These are phyloP conservation scores for Cataglyphis albicans DNA, from an alignment of 2,888 invertebrate genomes.

Conservation along the genomic window DNA sequence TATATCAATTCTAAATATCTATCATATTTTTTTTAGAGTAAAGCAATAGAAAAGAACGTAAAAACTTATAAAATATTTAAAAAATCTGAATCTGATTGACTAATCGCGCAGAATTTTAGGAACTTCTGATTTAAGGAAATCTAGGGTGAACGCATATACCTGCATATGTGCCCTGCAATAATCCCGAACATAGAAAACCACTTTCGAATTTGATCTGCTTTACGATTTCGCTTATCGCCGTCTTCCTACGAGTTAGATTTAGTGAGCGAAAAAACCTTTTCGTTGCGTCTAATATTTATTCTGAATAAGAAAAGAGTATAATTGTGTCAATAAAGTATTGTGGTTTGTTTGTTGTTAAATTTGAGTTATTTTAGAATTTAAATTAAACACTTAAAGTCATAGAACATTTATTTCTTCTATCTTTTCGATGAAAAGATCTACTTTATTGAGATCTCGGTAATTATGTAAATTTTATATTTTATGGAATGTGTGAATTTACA, in stretches of 20 bases:
- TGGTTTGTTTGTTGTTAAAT: neutral
- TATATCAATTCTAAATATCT: neutral
- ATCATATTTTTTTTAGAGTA: neutral
- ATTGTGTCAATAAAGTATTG: slow-evolving; percentile 9
- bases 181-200: slow-evolving; percentile 44
- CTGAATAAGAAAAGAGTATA: slow-evolving; percentile 18
- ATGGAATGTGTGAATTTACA: neutral
- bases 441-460: neutral
- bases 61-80: slow-evolving; percentile 4
- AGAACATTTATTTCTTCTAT: neutral
- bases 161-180: slow-evolving; percentile 9
- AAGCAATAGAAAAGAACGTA: neutral
- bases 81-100: too few species aligned
- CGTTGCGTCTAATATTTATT: slow-evolving; percentile 30
- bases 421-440: neutral
- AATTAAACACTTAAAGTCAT: neutral
- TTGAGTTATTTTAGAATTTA: neutral
- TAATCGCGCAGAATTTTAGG: slow-evolving; percentile 3
- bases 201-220: slow-evolving; percentile 47
- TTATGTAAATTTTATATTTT: slow-evolving; percentile 4
- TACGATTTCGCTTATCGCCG: slow-evolving; percentile 45
- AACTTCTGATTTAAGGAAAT: slow-evolving; percentile 18
- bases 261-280: slow-evolving; percentile 18
- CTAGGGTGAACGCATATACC: slow-evolving; percentile 16
- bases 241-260: slow-evolving; percentile 30